Percentiles rank a stretch among this genome's conserved stretches.
Evolutionary conservation across 2,797 vertebrate species (phyloP).

Genomic region (Valencia hispanica): DNA sequence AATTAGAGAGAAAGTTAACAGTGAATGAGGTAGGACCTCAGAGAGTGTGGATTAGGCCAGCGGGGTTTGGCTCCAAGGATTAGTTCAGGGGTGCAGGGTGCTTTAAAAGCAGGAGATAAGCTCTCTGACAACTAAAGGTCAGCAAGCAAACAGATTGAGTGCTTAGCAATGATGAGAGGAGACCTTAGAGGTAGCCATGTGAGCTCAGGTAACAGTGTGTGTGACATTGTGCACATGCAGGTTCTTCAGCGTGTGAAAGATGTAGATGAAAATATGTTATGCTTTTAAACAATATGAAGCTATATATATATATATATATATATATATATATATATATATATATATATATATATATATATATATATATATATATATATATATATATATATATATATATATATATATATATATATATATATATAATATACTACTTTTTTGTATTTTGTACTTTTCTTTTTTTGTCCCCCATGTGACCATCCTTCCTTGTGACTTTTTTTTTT

Average conservation of each 20-base stretch:
- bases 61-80: constrained; percentile 67
- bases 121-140: constrained; percentile 73
- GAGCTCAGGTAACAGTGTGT: constrained; percentile 24
- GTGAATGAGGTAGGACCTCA: constrained; percentile 53
- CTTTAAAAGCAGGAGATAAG: constrained; percentile 73
- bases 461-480: too few species aligned
- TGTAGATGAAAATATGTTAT: too few species aligned
- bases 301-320: too few species aligned
- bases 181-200: constrained; percentile 56
- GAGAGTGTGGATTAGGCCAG: constrained; percentile 63
- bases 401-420: too few species aligned
- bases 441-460: too few species aligned
- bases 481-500: too few species aligned
- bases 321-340: too few species aligned
- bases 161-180: constrained; percentile 64
- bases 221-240: not conserved
- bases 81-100: constrained; percentile 63
- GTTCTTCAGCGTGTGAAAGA: not conserved
- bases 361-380: too few species aligned
- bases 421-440: too few species aligned
- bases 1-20: constrained; percentile 70
- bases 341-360: too few species aligned
- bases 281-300: too few species aligned
- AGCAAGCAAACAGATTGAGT: constrained; percentile 72
- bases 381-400: too few species aligned